phyloP scores from a whole-genome alignment of 1,140 invertebrate species.

The Sarcophaga bullata region DNA sequence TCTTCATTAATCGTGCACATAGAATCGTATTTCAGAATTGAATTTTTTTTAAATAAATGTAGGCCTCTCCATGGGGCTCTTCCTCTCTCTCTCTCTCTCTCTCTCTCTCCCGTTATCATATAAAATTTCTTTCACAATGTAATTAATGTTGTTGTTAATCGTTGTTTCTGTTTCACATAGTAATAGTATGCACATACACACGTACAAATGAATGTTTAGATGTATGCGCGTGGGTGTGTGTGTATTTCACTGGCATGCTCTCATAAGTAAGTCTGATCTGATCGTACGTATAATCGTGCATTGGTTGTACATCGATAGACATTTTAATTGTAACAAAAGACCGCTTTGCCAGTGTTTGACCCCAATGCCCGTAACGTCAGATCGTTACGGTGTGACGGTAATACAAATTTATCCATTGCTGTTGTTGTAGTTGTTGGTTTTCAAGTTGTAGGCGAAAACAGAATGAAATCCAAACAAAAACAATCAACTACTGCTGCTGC shows the following conservation, averaged over 20 bases:
- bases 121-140: background rate
- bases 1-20: background rate
- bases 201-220: too few relatives aligned
- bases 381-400: constrained; percentile 3
- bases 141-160: background rate
- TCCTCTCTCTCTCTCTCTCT: background rate
- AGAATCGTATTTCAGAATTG: background rate
- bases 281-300: too few relatives aligned
- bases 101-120: background rate
- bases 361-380: constrained; percentile 20
- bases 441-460: background rate
- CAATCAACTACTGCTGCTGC: background rate
- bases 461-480: background rate
- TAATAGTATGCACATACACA: too few relatives aligned
- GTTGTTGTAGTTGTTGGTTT: background rate
- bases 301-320: too few relatives aligned
- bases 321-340: constrained; percentile 33
- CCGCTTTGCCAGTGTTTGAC: constrained; percentile 36
- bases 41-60: background rate
- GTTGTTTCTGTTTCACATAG: too few relatives aligned
- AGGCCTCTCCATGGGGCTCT: background rate
- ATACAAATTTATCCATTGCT: background rate
- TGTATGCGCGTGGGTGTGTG: too few relatives aligned
- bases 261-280: too few relatives aligned
- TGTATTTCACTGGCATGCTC: too few relatives aligned